Base-by-base conservation (phyloP, 2,888 invertebrate species). In the Dinocampus coccinellae region DNA sequence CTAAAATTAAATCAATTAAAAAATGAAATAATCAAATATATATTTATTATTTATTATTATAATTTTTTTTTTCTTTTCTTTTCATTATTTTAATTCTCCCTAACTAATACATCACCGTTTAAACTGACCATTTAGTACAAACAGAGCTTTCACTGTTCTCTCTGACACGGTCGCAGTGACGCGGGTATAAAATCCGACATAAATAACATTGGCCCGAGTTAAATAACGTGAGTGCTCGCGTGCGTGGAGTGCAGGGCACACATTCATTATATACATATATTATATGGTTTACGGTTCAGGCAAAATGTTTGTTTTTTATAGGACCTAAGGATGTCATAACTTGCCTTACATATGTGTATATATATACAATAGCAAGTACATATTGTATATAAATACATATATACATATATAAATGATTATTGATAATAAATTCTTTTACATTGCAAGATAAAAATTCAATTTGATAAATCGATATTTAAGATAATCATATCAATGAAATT, bases 121-220 rank as follows among this genome's bases (percentile, higher is more conserved):
- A 24, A 67, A 70, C 24, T 42, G 69, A 70, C 63, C 69, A 69
- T 69, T 69, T 63, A 57, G 65, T 58, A 69, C 71, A 77, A 33
- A 79, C 77, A 79, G 76, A 73, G 75, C 70, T 72, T 69, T 76
- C 77, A 75, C 77, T 79, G 79, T 79, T 79, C 76, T 74, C 73
- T 13, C 69, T 62, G 26, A 26, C 26, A 55, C 69, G 75, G 71
- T 73, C 73, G 67, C 42, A 47, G 53, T 76, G 70, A 71, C 69
- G 69, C 65, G 73, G 69, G 73, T 75, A 76, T 78, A 78, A 80
- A 80, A 78, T 76, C 76, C 69, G 75, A 77, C 77, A 75, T 79
- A 80, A 80, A 80, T 80, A 80, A 78, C 55, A 26, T 75, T 72
- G 76, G 69, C 65, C 71, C 61, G 71, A 70, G 72, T 69, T 73